Evolutionary conservation across 2,113 vertebrate species (phyloP).

Genomic region (Leucoraja erinaceus): DNA sequence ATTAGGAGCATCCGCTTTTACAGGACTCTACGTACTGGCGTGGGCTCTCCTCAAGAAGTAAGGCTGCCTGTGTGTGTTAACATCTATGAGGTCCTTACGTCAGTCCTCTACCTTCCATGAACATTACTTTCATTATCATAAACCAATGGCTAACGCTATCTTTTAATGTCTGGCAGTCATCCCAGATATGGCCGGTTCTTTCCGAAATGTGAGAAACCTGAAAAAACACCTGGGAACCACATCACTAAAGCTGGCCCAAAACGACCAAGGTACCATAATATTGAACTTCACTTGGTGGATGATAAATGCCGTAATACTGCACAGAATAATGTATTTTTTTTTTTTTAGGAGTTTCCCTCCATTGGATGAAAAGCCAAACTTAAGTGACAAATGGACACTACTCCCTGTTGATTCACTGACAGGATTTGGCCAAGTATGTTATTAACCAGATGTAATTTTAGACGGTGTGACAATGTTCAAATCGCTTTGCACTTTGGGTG

Average conservation of each 20-base stretch:
- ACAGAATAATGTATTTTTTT: background rate
- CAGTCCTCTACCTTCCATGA: background rate
- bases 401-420: constrained; percentile 33
- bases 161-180: constrained; percentile 39
- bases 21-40: constrained; percentile 10
- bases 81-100: background rate
- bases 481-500: background rate
- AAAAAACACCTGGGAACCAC: background rate
- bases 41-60: constrained; percentile 45
- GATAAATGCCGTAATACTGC: background rate
- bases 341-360: background rate
- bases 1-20: constrained; percentile 39
- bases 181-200: constrained; percentile 45
- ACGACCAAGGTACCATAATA: background rate
- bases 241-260: background rate
- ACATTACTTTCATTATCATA: background rate
- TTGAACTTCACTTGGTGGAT: background rate
- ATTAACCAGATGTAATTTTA: background rate
- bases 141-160: background rate
- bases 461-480: background rate
- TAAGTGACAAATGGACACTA: constrained; percentile 29
- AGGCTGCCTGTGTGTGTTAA: constrained; percentile 13
- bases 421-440: background rate
- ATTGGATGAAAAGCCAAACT: constrained; percentile 30
- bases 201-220: constrained; percentile 39